Conservation (phyloP, 2,113 vertebrate genomes). For the Onychorhynchus coronatus region DNA sequence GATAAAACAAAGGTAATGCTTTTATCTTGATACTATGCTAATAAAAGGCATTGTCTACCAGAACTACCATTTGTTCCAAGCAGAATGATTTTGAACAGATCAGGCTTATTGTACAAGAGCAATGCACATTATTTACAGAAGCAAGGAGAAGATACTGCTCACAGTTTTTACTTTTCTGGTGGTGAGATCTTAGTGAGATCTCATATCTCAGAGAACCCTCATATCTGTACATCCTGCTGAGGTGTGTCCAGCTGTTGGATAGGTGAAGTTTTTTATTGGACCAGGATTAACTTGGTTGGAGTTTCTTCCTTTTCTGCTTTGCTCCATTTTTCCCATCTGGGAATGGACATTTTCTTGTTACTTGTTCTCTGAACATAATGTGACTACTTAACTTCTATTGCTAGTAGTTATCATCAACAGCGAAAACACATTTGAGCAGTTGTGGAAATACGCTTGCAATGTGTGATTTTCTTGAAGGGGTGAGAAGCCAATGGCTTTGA, state of each 20-base stretch:
- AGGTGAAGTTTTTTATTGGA: background rate
- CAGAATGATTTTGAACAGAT: background rate
- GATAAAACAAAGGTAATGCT: background rate
- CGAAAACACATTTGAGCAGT: background rate
- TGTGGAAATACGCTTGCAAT: background rate
- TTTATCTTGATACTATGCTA: background rate
- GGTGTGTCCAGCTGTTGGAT: background rate
- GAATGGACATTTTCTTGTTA: background rate
- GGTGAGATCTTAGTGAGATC: background rate
- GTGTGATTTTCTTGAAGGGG: background rate
- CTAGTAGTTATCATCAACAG: background rate
- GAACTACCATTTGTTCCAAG: background rate
- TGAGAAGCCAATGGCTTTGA: background rate
- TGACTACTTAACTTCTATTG: background rate
- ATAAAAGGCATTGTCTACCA: background rate
- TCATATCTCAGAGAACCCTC: no score
- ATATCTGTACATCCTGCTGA: background rate
- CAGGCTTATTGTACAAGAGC: background rate
- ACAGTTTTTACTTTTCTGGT: background rate
- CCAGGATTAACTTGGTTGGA: background rate
- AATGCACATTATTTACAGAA: background rate
- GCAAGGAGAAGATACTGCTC: background rate
- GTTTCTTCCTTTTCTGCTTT: background rate
- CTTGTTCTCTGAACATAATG: background rate
- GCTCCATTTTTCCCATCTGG: background rate